Evolutionary conservation across 2,888 invertebrate species (phyloP).

Genomic region (Lasioglossum morio): DNA sequence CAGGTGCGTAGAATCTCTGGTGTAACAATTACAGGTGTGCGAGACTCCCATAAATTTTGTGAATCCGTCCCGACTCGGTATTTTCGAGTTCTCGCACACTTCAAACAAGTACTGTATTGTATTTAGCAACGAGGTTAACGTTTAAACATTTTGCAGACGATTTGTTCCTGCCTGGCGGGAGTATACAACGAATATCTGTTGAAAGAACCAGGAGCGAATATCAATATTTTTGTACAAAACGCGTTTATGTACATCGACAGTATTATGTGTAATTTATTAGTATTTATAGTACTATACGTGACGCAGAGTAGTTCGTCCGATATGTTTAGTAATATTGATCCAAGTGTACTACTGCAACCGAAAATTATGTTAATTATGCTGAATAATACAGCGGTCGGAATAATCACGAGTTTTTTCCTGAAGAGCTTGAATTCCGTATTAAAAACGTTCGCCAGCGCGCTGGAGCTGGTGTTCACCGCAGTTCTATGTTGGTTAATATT

Average conservation of each 20-base stretch:
- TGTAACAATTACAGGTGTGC: neutral
- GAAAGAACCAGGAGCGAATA: conserved; percentile 93
- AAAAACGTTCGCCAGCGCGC: conserved; percentile 97
- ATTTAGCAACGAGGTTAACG: conserved; percentile 3
- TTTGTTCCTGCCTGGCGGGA: conserved; percentile 97
- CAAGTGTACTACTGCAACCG: conserved; percentile 86
- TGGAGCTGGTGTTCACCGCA: conserved; percentile 96
- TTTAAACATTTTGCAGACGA: conserved; percentile 87
- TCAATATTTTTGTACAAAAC: conserved; percentile 96
- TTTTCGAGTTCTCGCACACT: neutral
- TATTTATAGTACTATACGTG: conserved; percentile 86
- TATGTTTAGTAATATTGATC: conserved; percentile 87
- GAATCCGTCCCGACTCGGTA: no score
- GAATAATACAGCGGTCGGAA: conserved; percentile 96
- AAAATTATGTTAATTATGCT: conserved; percentile 93
- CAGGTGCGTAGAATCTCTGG: conserved; percentile 80
- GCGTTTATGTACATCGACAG: conserved; percentile 98
- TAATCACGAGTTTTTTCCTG: conserved; percentile 96
- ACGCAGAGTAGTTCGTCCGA: conserved; percentile 88
- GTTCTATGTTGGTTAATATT: conserved; percentile 94
- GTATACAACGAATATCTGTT: conserved; percentile 98
- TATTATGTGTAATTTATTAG: conserved; percentile 93
- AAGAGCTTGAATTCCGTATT: conserved; percentile 97
- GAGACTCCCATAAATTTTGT: neutral
- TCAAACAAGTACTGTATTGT: neutral